Base-by-base conservation (phyloP, 2,797 vertebrate species). In the Benthosema pterotum region DNA sequence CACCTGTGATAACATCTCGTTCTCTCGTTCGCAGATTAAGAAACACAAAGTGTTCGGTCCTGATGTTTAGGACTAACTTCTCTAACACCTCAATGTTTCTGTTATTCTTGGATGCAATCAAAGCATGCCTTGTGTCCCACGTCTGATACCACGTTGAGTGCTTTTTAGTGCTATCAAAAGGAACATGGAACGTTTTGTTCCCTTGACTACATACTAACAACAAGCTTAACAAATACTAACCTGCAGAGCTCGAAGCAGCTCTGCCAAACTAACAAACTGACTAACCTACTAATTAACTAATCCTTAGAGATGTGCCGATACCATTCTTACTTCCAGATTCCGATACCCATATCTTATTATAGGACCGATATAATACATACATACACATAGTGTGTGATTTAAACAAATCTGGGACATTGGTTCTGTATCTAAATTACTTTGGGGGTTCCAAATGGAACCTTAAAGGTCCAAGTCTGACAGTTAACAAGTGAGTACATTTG, bases 211-310 rank as follows among this genome's bases (percentile, higher is more conserved):
- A 58, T 75, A 78, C 79, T 83, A 83, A 86, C 80, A 60, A 43
- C 60, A 14, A 16, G 38, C 42, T 67, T 42, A 73, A 73, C 63
- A 57, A 15, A 53, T 74, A 88, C 88, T 89, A 87, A 91, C 85
- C 59, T 3, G n/a, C 32, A 38, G 65, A 69, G 71, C 72, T 75
- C 61, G 14, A 0, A 42, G 18, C 11, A 51, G 77, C 80, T 83
- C 74, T 52, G 60, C 73, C 64, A 75, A 74, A 87, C 86, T 89
- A 88, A 90, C 85, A 72, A 63, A 89, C 90, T 89, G 42, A 56
- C 53, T 42, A 91, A 91, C 89, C 73, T 8, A 90, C 86, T 87
- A 90, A 89, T 84, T 57, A 79, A 88, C 80, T 82, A 83, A 68
- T 52, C 22, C 5, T 1, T 25, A 25, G 22, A 25, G 22, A 25